Evolutionary conservation across 2,797 vertebrate species (phyloP).

Genomic region (Lerista edwardsae): DNA sequence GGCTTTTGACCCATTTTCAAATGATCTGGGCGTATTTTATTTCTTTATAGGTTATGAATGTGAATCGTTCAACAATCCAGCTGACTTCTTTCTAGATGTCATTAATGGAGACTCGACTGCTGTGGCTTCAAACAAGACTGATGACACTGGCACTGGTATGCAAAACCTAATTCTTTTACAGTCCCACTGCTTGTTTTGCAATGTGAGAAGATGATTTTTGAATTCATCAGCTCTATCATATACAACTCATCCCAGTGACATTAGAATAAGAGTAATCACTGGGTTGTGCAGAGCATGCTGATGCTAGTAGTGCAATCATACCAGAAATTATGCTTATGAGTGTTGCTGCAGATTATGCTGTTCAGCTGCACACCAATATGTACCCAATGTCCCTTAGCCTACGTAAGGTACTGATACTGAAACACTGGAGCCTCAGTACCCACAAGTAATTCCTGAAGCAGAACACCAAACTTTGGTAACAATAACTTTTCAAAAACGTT

Average conservation of each 20-base stretch:
- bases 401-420: background rate
- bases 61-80: slow-evolving; percentile 92
- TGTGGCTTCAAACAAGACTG: slow-evolving; percentile 70
- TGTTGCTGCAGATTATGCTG: background rate
- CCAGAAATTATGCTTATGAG: background rate
- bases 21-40: accelerated
- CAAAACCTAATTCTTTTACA: background rate
- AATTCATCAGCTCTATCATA: background rate
- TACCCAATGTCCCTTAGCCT: background rate
- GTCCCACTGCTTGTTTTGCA: background rate
- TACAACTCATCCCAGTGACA: background rate
- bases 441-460: background rate
- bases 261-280: accelerated
- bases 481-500: too few species aligned
- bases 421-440: background rate
- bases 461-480: background rate
- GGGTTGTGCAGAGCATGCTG: background rate
- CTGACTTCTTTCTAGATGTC: slow-evolving; percentile 93
- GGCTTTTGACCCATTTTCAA: background rate
- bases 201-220: accelerated
- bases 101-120: slow-evolving; percentile 87
- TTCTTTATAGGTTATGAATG: slow-evolving; percentile 83
- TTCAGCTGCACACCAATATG: background rate
- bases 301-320: background rate
- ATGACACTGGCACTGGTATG: slow-evolving; percentile 65